phyloP scores from a whole-genome alignment of 1,140 invertebrate species.

The Oscheius sp. region DNA sequence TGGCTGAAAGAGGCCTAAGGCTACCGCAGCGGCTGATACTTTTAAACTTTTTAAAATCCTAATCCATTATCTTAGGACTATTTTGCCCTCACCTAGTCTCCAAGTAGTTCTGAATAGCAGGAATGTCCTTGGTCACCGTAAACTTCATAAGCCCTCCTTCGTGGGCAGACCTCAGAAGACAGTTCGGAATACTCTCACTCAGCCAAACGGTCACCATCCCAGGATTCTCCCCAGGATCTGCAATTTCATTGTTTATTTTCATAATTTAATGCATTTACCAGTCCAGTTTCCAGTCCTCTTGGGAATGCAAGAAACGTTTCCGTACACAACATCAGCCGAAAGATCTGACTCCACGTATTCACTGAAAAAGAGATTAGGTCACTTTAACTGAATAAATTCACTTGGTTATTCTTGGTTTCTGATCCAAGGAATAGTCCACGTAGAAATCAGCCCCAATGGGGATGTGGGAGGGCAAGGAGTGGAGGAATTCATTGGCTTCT shows the following conservation, averaged over 20 bases:
- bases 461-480: slow-evolving; percentile 45
- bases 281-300: slow-evolving; percentile 11
- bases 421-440: slow-evolving; percentile 50
- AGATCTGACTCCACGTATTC: slow-evolving; percentile 9
- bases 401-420: slow-evolving; percentile 45
- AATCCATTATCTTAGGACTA: neutral
- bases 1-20: neutral
- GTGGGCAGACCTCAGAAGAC: slow-evolving; percentile 30
- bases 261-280: neutral
- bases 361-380: neutral
- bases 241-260: neutral
- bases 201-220: slow-evolving; percentile 32
- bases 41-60: neutral
- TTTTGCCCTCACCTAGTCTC: slow-evolving; percentile 15
- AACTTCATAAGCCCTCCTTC: slow-evolving; percentile 12
- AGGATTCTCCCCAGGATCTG: neutral
- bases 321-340: slow-evolving; percentile 22
- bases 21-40: neutral
- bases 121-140: slow-evolving; percentile 26
- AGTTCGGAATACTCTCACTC: slow-evolving; percentile 29
- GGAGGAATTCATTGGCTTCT: slow-evolving; percentile 50
- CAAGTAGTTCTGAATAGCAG: slow-evolving; percentile 19
- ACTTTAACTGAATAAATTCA: slow-evolving; percentile 3
- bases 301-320: slow-evolving; percentile 12
- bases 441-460: slow-evolving; percentile 43